Conservation (phyloP, 2,888 invertebrate species). For the Incurvaria masculella region DNA sequence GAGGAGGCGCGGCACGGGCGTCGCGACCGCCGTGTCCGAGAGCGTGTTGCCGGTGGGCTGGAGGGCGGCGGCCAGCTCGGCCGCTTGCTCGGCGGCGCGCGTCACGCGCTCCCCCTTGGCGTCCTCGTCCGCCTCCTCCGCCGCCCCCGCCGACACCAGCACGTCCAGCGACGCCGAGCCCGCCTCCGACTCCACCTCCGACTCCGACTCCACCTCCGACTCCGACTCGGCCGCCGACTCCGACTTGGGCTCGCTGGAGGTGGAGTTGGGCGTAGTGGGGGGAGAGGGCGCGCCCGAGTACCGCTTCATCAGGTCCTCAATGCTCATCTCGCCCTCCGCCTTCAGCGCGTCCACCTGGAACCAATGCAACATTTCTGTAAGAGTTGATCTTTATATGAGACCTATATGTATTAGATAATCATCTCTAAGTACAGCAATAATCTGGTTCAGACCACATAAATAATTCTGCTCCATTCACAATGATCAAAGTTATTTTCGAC, state of each 20-base stretch:
- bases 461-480: too few relatives aligned
- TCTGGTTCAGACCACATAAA: too few relatives aligned
- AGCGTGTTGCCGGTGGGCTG: conserved; percentile 98
- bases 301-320: conserved; percentile 76
- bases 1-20: conserved; percentile 89
- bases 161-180: conserved; percentile 22
- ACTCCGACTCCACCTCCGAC: conserved; percentile 24
- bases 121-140: conserved; percentile 2
- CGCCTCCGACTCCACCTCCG: conserved; percentile 23
- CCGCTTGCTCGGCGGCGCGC: conserved; percentile 90
- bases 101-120: conserved; percentile 74
- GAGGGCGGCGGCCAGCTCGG: conserved; percentile 91
- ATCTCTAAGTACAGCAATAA: too few relatives aligned
- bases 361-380: too few relatives aligned
- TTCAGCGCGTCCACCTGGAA: conserved; percentile 77
- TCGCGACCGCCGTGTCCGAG: conserved; percentile 90
- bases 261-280: conserved; percentile 2
- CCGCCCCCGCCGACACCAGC: conserved; percentile 29
- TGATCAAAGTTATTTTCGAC: too few relatives aligned
- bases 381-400: too few relatives aligned
- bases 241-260: conserved; percentile 2
- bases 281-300: conserved; percentile 41
- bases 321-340: conserved; percentile 76
- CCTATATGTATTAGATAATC: too few relatives aligned
- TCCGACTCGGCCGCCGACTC: conserved; percentile 20